phyloP scores from a whole-genome alignment of 1,140 invertebrate genomes.

The Anastrepha ludens region DNA sequence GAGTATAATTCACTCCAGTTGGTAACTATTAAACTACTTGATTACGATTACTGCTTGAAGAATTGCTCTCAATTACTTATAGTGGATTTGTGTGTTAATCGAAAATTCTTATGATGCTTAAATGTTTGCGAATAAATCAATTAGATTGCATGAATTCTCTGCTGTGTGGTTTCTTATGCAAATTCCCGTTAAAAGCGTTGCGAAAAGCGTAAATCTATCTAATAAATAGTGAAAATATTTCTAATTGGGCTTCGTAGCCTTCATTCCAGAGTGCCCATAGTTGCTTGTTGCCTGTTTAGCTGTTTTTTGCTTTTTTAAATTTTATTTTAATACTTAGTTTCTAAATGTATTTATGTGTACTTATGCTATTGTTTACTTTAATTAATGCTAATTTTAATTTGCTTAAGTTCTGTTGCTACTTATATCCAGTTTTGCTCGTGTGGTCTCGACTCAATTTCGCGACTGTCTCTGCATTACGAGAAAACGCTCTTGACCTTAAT shows the following conservation, averaged over 20 bases:
- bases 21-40: not conserved
- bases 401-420: not conserved
- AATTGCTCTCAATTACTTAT: not conserved
- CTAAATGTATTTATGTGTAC: not conserved
- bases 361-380: not conserved
- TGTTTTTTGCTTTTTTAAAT: not conserved
- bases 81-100: not conserved
- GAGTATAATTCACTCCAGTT: too few species aligned
- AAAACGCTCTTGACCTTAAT: conserved; percentile 48
- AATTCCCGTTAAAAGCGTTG: not conserved
- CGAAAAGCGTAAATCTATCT: not conserved
- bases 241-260: not conserved
- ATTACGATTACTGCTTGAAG: not conserved
- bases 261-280: not conserved
- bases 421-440: not conserved
- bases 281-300: not conserved
- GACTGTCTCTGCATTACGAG: conserved; percentile 30
- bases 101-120: not conserved
- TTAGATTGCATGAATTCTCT: not conserved
- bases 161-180: not conserved
- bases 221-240: conserved; percentile 7
- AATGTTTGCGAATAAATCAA: not conserved
- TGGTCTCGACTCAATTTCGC: not conserved
- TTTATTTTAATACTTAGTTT: not conserved
- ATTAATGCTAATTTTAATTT: not conserved